Conservation (phyloP, 2,888 invertebrate species). For the Ecliptopera silaceata region DNA sequence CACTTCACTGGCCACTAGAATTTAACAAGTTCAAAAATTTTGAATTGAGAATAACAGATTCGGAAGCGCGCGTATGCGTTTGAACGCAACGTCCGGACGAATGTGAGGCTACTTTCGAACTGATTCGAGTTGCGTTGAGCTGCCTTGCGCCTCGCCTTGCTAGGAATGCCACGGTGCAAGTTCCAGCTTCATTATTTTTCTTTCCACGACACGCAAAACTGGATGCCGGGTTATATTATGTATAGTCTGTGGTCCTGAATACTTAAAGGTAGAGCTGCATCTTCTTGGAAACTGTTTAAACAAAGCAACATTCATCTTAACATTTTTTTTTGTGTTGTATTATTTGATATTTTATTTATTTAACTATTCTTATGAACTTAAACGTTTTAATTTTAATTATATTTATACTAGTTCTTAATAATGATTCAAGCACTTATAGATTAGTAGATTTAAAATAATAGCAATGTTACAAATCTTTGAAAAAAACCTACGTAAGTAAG, state of each 20-base stretch:
- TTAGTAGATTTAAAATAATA: too few relatives aligned
- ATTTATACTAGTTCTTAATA: too few relatives aligned
- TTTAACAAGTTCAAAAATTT: slow-evolving; percentile 42
- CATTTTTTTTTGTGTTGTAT: too few relatives aligned
- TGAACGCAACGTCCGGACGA: slow-evolving; percentile 61
- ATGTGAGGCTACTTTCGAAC: slow-evolving; percentile 75
- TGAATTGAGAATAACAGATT: slow-evolving; percentile 53
- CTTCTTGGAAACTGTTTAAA: too few relatives aligned
- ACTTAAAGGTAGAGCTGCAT: background rate
- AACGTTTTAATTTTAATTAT: too few relatives aligned
- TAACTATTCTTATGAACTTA: too few relatives aligned
- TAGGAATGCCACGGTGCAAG: slow-evolving; percentile 73
- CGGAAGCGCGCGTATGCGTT: slow-evolving; percentile 51
- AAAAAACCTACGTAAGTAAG: too few relatives aligned
- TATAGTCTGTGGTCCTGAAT: slow-evolving; percentile 14
- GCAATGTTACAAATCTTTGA: too few relatives aligned
- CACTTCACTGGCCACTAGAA: slow-evolving; percentile 68
- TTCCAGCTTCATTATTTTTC: slow-evolving; percentile 60
- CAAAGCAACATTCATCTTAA: too few relatives aligned
- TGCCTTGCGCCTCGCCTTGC: slow-evolving; percentile 52
- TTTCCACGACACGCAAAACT: slow-evolving; percentile 57
- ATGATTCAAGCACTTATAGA: too few relatives aligned
- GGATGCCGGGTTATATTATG: slow-evolving; percentile 49
- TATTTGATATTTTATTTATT: too few relatives aligned
- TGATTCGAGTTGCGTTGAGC: slow-evolving; percentile 47